These are phyloP conservation scores for Ophthalmolycus amberensis DNA, from an alignment of 2,113 vertebrate species.

Conservation along the genomic window DNA sequence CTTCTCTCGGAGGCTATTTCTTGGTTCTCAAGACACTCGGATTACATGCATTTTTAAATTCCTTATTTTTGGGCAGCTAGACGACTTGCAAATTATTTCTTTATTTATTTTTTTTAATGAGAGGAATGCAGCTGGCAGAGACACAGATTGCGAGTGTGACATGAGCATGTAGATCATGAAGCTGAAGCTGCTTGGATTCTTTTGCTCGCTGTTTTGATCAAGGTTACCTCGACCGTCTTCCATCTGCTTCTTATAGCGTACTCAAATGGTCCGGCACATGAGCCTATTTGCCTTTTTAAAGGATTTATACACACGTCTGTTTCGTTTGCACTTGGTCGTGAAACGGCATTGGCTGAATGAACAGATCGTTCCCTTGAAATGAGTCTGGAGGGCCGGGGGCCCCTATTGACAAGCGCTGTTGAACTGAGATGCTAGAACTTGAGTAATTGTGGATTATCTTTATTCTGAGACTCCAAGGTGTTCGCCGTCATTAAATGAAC, in stretches of 20 bases:
- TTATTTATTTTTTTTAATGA: slow-evolving; percentile 7
- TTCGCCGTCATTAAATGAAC: slow-evolving; percentile 29
- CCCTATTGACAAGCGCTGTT: neutral
- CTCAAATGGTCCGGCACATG: neutral
- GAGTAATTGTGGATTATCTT: slow-evolving; percentile 15
- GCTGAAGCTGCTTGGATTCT: slow-evolving; percentile 34
- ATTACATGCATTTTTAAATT: slow-evolving; percentile 1
- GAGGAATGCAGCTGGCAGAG: slow-evolving; percentile 7
- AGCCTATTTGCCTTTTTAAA: neutral
- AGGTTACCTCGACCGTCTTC: slow-evolving; percentile 45
- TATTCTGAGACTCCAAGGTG: slow-evolving; percentile 2
- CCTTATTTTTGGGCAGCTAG: slow-evolving; percentile 16
- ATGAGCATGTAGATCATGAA: slow-evolving; percentile 24
- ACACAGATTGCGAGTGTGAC: neutral
- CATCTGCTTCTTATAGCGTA: slow-evolving; percentile 28
- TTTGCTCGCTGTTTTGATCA: slow-evolving; percentile 26
- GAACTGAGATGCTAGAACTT: neutral
- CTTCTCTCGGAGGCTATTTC: neutral
- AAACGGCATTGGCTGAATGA: neutral
- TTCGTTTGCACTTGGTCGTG: slow-evolving; percentile 34
- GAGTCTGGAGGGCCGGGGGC: neutral
- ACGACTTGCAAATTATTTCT: slow-evolving; percentile 8
- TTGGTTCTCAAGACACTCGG: neutral
- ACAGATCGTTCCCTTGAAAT: neutral
- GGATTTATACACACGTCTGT: slow-evolving; percentile 15